These are phyloP conservation scores for Orchesella flavescens DNA, from an alignment of 2,888 invertebrate species.

Conservation along the genomic window DNA sequence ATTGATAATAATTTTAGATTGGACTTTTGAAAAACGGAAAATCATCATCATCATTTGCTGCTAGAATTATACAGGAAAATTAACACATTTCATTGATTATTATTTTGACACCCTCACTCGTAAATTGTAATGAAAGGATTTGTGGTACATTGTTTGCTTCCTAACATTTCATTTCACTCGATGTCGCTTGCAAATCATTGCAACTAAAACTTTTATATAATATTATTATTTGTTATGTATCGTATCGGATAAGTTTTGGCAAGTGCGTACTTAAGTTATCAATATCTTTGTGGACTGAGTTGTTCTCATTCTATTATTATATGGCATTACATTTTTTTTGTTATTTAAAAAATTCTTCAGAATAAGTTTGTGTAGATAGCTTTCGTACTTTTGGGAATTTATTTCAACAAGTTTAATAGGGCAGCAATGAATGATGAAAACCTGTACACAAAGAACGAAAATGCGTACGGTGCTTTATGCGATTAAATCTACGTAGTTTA, in stretches of 20 bases:
- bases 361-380: not conserved
- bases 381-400: slow-evolving; percentile 15
- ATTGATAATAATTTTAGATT: not conserved
- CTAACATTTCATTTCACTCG: too few species aligned
- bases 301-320: slow-evolving; percentile 6
- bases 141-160: too few species aligned
- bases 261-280: slow-evolving; percentile 43
- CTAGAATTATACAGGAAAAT: too few species aligned
- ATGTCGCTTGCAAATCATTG: too few species aligned
- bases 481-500: not conserved
- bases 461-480: slow-evolving; percentile 5
- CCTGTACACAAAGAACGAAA: too few species aligned
- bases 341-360: not conserved
- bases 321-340: not conserved
- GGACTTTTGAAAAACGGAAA: not conserved
- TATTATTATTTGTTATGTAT: slow-evolving; percentile 21
- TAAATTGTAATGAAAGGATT: not conserved
- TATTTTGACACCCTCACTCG: too few species aligned
- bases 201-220: not conserved
- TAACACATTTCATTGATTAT: too few species aligned
- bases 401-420: not conserved
- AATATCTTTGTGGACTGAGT: slow-evolving; percentile 41
- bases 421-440: not conserved
- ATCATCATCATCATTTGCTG: not conserved
- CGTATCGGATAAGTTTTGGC: slow-evolving; percentile 2